phyloP scores from a whole-genome alignment of 2,113 vertebrate genomes.

The Patagioenas fasciata region DNA sequence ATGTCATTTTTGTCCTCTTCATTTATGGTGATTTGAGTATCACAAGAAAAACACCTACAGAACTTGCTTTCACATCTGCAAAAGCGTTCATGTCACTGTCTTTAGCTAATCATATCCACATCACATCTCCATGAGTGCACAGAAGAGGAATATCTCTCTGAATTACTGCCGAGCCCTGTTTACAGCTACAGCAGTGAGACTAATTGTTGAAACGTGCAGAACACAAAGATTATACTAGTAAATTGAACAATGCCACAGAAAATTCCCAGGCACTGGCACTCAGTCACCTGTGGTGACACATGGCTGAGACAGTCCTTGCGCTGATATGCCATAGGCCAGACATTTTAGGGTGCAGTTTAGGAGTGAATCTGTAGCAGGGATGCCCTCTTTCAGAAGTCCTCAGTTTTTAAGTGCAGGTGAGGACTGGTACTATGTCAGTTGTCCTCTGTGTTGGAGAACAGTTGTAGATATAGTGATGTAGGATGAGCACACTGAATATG shows the following conservation, averaged over 20 bases:
- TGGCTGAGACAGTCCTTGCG: neutral
- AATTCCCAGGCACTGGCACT: neutral
- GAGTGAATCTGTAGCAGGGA: neutral
- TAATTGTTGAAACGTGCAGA: neutral
- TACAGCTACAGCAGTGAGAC: neutral
- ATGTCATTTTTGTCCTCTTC: neutral
- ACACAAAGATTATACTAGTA: neutral
- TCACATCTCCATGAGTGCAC: neutral
- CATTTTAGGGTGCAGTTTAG: neutral
- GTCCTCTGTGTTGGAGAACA: neutral
- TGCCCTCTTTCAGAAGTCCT: neutral
- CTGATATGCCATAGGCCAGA: neutral
- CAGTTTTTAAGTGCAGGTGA: rapidly evolving
- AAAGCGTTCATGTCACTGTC: neutral
- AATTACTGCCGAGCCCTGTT: neutral
- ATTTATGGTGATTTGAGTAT: neutral
- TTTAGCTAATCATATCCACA: neutral
- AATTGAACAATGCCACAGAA: neutral
- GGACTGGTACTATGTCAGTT: neutral
- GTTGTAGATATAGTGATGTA: neutral
- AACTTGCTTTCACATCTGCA: neutral
- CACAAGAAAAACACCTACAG: neutral
- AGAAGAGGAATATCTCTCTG: neutral
- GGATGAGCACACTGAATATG: neutral
- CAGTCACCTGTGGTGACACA: neutral